Evolutionary conservation across 2,113 vertebrate genomes (phyloP).

Genomic region (Anguilla rostrata): DNA sequence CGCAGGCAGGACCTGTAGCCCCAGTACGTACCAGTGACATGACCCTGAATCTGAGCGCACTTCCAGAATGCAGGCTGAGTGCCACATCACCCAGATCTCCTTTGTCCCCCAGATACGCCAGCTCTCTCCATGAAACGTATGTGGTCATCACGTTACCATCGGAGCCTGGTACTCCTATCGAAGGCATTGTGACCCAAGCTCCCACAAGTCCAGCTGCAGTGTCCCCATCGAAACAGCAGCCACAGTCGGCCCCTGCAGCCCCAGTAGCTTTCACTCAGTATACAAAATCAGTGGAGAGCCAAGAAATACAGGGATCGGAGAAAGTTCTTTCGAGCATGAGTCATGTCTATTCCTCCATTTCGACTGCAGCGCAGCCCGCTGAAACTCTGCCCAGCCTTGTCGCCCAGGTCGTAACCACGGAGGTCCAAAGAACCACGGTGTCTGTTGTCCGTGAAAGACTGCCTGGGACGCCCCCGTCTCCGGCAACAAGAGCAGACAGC

Average conservation of each 20-base stretch:
- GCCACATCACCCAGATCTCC: conserved; percentile 86
- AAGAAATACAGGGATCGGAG: conserved; percentile 72
- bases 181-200: conserved; percentile 76
- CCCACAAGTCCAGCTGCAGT: conserved; percentile 74
- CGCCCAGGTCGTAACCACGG: conserved; percentile 75
- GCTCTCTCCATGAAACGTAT: conserved; percentile 86
- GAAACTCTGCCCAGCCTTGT: conserved; percentile 66
- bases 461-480: conserved; percentile 43
- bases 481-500: conserved; percentile 65
- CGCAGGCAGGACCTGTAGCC: conserved; percentile 69
- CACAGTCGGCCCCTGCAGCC: not conserved
- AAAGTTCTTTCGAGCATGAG: conserved; percentile 74
- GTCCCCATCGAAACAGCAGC: conserved; percentile 65
- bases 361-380: conserved; percentile 67
- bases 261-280: conserved; percentile 77
- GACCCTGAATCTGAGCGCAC: conserved; percentile 84
- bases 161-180: conserved; percentile 91
- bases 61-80: conserved; percentile 76
- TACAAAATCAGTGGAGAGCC: conserved; percentile 75
- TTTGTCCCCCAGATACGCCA: conserved; percentile 79
- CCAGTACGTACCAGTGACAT: conserved; percentile 70
- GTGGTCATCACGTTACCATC: conserved; percentile 97
- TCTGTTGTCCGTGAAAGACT: conserved; percentile 73
- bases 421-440: conserved; percentile 74
- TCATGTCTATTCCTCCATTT: conserved; percentile 73